phyloP scores from a whole-genome alignment of 2,888 invertebrate genomes.

The Helleia helle region DNA sequence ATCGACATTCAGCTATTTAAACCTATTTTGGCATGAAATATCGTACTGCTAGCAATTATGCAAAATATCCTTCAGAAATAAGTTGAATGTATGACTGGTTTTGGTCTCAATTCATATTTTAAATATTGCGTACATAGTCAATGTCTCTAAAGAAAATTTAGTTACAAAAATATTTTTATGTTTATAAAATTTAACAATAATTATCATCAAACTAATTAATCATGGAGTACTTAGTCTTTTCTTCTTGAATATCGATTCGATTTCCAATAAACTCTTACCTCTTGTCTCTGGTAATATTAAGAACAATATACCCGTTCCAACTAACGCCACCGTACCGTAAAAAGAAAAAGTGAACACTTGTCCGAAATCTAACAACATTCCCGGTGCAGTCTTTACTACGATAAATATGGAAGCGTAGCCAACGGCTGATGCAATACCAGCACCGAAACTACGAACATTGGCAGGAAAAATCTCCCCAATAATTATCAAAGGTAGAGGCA shows the following conservation, averaged over 20 bases:
- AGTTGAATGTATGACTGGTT: too few relatives aligned
- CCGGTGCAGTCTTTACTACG: slow-evolving; percentile 2
- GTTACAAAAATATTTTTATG: not conserved
- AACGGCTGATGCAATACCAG: slow-evolving; percentile 1
- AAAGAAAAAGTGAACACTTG: slow-evolving; percentile 3
- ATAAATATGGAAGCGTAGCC: slow-evolving; percentile 5
- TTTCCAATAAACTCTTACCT: slow-evolving; percentile 3
- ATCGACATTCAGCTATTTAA: too few relatives aligned
- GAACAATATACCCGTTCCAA: not conserved
- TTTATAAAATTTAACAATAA: not conserved
- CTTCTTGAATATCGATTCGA: not conserved
- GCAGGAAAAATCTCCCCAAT: slow-evolving; percentile 2
- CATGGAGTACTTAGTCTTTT: not conserved
- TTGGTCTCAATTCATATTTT: too few relatives aligned
- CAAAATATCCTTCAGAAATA: too few relatives aligned
- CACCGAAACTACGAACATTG: slow-evolving; percentile 2
- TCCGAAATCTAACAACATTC: slow-evolving; percentile 1
- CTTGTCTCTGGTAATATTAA: slow-evolving; percentile 5
- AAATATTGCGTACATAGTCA: too few relatives aligned
- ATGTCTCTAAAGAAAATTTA: too few relatives aligned
- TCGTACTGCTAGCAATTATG: too few relatives aligned
- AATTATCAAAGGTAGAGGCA: slow-evolving; percentile 2
- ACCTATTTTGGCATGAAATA: too few relatives aligned
- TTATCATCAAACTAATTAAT: too few relatives aligned
- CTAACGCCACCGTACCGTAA: slow-evolving; percentile 6